Percentiles rank a stretch among this genome's conserved stretches.
Evolutionary conservation across 2,797 vertebrate genomes (phyloP).

Genomic region (Pipistrellus kuhlii): DNA sequence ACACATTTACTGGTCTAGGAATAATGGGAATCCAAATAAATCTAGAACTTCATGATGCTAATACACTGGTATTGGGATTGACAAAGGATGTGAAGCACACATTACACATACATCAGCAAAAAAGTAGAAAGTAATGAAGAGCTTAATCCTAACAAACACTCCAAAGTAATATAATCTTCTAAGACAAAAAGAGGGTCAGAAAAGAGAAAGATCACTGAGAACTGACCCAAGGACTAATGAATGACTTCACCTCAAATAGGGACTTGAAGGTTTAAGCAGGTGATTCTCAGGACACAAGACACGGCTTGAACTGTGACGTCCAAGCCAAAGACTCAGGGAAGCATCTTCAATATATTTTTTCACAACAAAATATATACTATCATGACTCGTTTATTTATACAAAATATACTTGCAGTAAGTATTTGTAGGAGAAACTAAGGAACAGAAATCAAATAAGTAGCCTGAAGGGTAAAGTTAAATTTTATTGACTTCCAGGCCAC

Average conservation of each 20-base stretch:
- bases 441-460: constrained; percentile 7
- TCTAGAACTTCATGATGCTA: neutral
- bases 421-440: neutral
- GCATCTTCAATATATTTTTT: neutral
- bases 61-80: neutral
- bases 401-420: constrained; percentile 36
- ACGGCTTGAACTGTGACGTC: neutral
- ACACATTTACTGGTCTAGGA: neutral
- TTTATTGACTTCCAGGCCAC: neutral
- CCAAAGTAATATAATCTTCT: neutral
- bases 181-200: neutral
- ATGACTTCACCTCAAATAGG: neutral
- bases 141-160: neutral
- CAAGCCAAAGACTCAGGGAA: neutral
- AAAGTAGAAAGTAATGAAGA: neutral
- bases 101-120: neutral
- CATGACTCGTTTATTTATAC: neutral
- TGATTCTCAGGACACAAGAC: neutral
- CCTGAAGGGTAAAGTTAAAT: constrained; percentile 7
- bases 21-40: neutral
- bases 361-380: neutral
- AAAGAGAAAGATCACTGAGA: neutral
- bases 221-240: neutral
- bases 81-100: neutral
- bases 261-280: neutral